These are phyloP conservation scores for Acanthopleura granulata DNA, from an alignment of 2,888 invertebrate species.

Conservation along the genomic window DNA sequence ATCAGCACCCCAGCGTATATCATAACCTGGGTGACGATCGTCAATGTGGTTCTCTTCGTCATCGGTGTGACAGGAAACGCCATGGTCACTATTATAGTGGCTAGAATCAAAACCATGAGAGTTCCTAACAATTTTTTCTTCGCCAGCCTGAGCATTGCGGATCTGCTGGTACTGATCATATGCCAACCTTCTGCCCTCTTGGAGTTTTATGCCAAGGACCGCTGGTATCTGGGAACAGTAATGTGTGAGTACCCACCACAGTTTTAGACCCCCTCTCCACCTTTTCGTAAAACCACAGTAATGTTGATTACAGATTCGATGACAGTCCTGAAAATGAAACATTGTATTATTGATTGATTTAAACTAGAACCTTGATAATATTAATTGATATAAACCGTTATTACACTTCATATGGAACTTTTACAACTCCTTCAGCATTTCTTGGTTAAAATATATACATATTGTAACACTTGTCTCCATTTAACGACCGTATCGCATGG, in stretches of 20 bases:
- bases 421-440: too few species aligned
- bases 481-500: too few species aligned
- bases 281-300: too few species aligned
- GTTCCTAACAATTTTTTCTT: slow-evolving; percentile 95
- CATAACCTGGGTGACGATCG: slow-evolving; percentile 30
- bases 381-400: too few species aligned
- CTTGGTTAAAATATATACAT: too few species aligned
- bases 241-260: slow-evolving; percentile 83
- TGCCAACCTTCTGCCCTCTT: slow-evolving; percentile 94
- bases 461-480: too few species aligned
- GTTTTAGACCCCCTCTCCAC: too few species aligned
- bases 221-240: slow-evolving; percentile 91
- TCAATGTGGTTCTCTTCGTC: slow-evolving; percentile 85
- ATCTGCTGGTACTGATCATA: slow-evolving; percentile 89
- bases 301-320: too few species aligned
- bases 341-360: too few species aligned
- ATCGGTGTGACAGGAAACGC: slow-evolving; percentile 92
- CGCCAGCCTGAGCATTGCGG: slow-evolving; percentile 94
- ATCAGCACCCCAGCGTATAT: slow-evolving; percentile 28
- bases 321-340: too few species aligned
- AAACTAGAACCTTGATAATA: too few species aligned
- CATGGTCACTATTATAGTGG: slow-evolving; percentile 92
- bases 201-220: slow-evolving; percentile 92
- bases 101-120: slow-evolving; percentile 92
- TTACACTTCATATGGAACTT: too few species aligned